These are phyloP conservation scores for Caenorhabditis japonica DNA, from an alignment of 2,888 invertebrate genomes.

Conservation along the genomic window DNA sequence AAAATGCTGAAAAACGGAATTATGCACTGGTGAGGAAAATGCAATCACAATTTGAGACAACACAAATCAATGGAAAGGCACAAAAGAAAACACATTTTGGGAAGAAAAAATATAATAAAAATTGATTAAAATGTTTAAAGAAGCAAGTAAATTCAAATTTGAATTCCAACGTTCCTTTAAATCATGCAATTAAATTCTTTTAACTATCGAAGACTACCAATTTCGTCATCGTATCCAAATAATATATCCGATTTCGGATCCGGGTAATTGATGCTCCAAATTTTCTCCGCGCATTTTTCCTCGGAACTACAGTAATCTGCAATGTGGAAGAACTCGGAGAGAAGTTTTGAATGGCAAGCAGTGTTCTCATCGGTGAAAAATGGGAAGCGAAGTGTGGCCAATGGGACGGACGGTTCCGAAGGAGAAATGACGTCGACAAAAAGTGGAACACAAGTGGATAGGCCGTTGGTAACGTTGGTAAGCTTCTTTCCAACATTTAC, in stretches of 20 bases:
- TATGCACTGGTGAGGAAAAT: constrained; percentile 11
- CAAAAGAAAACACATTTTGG: neutral
- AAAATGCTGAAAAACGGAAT: constrained; percentile 11
- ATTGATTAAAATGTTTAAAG: neutral
- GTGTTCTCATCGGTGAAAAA: constrained; percentile 35
- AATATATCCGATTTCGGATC: constrained; percentile 68
- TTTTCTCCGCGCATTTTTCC: constrained; percentile 46
- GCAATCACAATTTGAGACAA: constrained; percentile 12
- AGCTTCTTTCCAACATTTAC: constrained; percentile 29
- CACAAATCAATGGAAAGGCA: neutral
- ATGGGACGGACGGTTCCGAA: neutral
- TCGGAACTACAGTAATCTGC: constrained; percentile 48
- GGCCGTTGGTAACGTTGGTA: constrained; percentile 2
- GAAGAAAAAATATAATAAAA: neutral
- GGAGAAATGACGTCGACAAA: constrained; percentile 28
- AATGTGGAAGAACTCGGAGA: constrained; percentile 47
- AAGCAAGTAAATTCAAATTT: neutral
- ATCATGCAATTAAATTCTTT: neutral
- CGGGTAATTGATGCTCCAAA: constrained; percentile 62
- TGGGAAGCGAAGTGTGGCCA: constrained; percentile 48
- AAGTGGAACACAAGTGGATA: constrained; percentile 7
- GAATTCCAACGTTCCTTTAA: too few species aligned
- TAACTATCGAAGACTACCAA: constrained; percentile 5
- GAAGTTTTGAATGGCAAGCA: constrained; percentile 25
- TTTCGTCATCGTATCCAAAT: constrained; percentile 32